These are phyloP conservation scores for Tychaedon coryphoeus DNA, from an alignment of 2,113 vertebrate species.

Conservation along the genomic window DNA sequence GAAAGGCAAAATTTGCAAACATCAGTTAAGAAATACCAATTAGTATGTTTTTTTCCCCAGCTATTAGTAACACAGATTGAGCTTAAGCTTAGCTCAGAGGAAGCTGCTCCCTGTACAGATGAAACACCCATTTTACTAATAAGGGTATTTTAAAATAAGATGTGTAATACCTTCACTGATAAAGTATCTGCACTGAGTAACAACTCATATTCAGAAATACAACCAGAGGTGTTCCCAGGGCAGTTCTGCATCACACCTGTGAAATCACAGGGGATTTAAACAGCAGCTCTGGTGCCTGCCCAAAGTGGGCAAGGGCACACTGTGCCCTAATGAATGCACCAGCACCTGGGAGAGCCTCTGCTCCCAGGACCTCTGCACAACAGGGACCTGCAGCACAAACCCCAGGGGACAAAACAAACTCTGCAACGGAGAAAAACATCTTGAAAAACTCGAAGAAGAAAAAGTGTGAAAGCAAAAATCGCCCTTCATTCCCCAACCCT, in stretches of 20 bases:
- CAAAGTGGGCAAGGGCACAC: background rate
- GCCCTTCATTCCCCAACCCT: background rate
- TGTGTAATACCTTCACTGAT: background rate
- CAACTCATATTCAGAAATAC: background rate
- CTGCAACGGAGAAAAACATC: background rate
- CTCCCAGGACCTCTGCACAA: background rate
- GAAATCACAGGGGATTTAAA: background rate
- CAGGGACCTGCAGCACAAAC: background rate
- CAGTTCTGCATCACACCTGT: background rate
- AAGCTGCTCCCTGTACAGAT: background rate
- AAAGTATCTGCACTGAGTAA: background rate
- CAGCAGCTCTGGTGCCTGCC: background rate
- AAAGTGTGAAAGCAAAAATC: background rate
- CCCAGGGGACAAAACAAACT: background rate
- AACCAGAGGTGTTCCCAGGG: background rate
- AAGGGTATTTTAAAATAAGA: background rate
- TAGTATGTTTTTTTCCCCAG: slow-evolving; percentile 16
- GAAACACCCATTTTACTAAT: slow-evolving; percentile 1
- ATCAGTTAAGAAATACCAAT: slow-evolving; percentile 59
- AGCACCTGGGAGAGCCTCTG: background rate
- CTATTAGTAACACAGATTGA: slow-evolving; percentile 43
- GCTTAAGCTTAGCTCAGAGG: slow-evolving; percentile 46
- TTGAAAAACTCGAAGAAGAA: background rate
- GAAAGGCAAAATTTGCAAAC: slow-evolving; percentile 55
- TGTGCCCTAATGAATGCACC: background rate